Conservation (phyloP, 2,113 vertebrate genomes). For the Calcarius ornatus region DNA sequence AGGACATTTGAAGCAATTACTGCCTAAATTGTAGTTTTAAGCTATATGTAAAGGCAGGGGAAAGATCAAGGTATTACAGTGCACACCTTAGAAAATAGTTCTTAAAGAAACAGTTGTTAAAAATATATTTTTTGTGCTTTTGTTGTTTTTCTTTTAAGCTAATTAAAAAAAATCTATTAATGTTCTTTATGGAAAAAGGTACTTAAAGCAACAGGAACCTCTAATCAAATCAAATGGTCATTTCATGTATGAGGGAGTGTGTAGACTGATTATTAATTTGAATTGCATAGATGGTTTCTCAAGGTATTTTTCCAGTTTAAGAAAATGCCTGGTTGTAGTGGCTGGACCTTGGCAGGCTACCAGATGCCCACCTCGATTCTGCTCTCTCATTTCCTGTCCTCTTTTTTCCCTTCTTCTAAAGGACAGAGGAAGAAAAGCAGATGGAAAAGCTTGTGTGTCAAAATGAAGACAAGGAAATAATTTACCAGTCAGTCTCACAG, state of each 20-base stretch:
- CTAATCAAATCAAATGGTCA: background rate
- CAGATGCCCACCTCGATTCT: background rate
- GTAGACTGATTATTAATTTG: background rate
- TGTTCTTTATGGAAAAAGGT: background rate
- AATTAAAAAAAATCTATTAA: background rate
- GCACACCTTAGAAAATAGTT: background rate
- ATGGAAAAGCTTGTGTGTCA: background rate
- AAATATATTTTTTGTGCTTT: background rate
- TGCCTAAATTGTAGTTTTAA: background rate
- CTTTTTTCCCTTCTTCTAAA: background rate
- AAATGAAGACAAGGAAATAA: background rate
- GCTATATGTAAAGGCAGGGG: background rate
- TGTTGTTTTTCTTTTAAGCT: background rate
- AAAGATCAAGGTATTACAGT: background rate
- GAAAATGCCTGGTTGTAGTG: background rate
- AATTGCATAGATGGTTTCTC: background rate
- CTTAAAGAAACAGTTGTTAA: background rate
- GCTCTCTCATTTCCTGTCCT: background rate
- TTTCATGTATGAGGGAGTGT: background rate
- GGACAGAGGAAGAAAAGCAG: background rate
- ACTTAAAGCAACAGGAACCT: background rate
- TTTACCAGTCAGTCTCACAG: background rate
- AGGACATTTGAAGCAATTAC: background rate
- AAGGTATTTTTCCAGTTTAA: background rate
- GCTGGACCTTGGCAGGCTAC: background rate